phyloP scores from a whole-genome alignment of 53 echinoderm and acorn worm genomes.

The Crossaster papposus region DNA sequence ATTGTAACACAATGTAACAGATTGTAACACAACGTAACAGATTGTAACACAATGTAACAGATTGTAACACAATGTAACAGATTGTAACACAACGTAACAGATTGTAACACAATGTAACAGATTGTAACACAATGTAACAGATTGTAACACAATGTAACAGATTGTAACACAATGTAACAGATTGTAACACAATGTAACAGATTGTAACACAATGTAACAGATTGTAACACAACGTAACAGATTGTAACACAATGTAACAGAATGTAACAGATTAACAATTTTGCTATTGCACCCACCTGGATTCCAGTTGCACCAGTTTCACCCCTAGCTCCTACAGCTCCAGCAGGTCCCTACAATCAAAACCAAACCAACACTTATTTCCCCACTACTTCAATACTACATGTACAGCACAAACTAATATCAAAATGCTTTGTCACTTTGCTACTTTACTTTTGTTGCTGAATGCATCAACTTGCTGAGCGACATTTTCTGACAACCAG shows the following conservation, averaged over 20 bases:
- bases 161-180: neutral
- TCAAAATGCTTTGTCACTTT: no score
- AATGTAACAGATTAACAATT: no score
- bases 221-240: no score
- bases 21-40: neutral
- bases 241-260: neutral
- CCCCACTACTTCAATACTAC: no score
- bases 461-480: no score
- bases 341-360: conserved; percentile 70
- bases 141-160: no score
- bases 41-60: neutral
- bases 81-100: neutral
- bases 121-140: neutral
- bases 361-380: neutral
- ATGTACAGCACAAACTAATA: no score
- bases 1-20: neutral
- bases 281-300: neutral
- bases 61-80: no score
- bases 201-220: neutral
- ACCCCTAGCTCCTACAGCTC: conserved; percentile 62
- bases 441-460: no score
- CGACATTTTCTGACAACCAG: no score
- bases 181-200: no score
- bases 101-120: no score
- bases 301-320: conserved; percentile 54